phyloP scores from a whole-genome alignment of 2,888 invertebrate genomes.

The Spodoptera picta region DNA sequence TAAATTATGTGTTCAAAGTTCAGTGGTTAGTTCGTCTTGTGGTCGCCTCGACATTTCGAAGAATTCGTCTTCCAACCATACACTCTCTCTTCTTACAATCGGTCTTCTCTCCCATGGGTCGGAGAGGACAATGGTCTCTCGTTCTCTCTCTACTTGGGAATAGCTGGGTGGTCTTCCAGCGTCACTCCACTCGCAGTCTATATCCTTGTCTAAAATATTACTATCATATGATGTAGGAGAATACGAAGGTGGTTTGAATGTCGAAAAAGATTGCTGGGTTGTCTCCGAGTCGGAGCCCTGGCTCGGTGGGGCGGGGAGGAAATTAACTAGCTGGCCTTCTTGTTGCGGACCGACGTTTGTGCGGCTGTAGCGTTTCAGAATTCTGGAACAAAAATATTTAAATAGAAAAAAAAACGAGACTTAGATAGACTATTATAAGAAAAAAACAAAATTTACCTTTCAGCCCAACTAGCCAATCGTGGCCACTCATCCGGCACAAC shows the following conservation, averaged over 20 bases:
- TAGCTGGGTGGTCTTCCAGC: slow-evolving; percentile 84
- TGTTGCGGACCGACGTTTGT: slow-evolving; percentile 88
- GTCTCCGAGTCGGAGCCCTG: slow-evolving; percentile 80
- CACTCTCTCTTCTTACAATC: slow-evolving; percentile 86
- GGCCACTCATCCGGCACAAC: slow-evolving; percentile 95
- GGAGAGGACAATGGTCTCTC: slow-evolving; percentile 80
- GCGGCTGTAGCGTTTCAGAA: slow-evolving; percentile 91
- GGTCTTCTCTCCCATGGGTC: slow-evolving; percentile 86
- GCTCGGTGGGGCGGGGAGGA: slow-evolving; percentile 90
- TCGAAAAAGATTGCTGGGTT: slow-evolving; percentile 84
- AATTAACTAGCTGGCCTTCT: slow-evolving; percentile 93
- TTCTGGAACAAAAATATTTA: slow-evolving; percentile 67
- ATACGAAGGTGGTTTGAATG: slow-evolving; percentile 86
- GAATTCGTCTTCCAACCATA: slow-evolving; percentile 94
- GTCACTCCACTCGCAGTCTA: slow-evolving; percentile 88
- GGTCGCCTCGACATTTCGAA: slow-evolving; percentile 95
- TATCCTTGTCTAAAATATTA: slow-evolving; percentile 78
- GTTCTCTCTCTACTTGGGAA: slow-evolving; percentile 80
- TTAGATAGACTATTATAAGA: background rate
- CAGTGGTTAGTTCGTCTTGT: slow-evolving; percentile 96
- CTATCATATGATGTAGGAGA: slow-evolving; percentile 86
- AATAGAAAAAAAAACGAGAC: slow-evolving; percentile 1
- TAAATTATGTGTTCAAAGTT: slow-evolving; percentile 87
- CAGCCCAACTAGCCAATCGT: slow-evolving; percentile 94
- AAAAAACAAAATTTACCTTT: slow-evolving; percentile 82